phyloP scores from a whole-genome alignment of 1,140 invertebrate species.

The Micrasema longulum region DNA sequence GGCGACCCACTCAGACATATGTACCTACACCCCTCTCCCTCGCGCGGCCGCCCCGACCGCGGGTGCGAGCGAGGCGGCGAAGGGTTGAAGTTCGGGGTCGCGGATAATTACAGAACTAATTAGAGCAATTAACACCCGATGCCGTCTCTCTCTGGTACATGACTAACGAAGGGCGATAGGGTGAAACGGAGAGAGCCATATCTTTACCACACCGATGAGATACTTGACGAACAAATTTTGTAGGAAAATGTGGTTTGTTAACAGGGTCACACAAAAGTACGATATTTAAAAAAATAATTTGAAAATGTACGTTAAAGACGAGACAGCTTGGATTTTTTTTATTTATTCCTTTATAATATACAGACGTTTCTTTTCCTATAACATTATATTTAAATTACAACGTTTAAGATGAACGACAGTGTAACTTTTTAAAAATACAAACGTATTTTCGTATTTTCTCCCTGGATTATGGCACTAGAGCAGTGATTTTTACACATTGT shows the following conservation, averaged over 20 bases:
- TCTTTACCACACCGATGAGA: slow-evolving; percentile 32
- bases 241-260: slow-evolving; percentile 23
- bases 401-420: too few species aligned
- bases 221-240: slow-evolving; percentile 32
- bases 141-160: slow-evolving; percentile 11
- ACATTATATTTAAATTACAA: too few species aligned
- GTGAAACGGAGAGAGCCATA: slow-evolving; percentile 16
- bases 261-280: background rate
- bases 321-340: too few species aligned
- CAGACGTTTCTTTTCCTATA: too few species aligned
- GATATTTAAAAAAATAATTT: background rate
- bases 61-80: slow-evolving; percentile 9
- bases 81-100: slow-evolving; percentile 30
- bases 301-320: background rate
- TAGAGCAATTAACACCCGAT: slow-evolving; percentile 54
- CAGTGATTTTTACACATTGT: too few species aligned
- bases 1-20: slow-evolving; percentile 27
- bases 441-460: too few species aligned
- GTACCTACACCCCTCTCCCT: slow-evolving; percentile 10
- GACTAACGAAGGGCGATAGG: background rate
- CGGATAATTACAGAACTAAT: slow-evolving; percentile 54
- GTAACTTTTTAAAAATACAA: too few species aligned
- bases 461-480: too few species aligned
- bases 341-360: too few species aligned
- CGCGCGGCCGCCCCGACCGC: background rate